A percentile compares a stretch with the other conserved stretches of the same genome.
phyloP scores from a whole-genome alignment of 2,888 invertebrate genomes.

The Xanthorhoe designata region DNA sequence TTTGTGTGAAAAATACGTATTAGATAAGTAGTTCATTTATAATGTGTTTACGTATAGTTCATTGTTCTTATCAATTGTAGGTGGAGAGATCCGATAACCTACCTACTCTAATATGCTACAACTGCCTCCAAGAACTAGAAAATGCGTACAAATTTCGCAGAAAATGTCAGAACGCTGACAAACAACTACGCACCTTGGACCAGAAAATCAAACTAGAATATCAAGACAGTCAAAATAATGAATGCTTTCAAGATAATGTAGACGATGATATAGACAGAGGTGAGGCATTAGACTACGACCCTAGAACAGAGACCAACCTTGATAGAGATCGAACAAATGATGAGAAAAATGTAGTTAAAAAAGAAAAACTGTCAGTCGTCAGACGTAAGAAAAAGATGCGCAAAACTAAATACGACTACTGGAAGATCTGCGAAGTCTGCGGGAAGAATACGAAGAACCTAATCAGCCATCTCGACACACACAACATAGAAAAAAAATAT shows the following conservation, averaged over 20 bases:
- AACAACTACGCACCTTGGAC: slow-evolving; percentile 55
- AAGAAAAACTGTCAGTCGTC: slow-evolving; percentile 35
- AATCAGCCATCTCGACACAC: slow-evolving; percentile 74
- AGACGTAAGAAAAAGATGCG: slow-evolving; percentile 56
- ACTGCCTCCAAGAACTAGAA: slow-evolving; percentile 72
- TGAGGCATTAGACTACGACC: not conserved
- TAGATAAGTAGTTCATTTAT: not conserved
- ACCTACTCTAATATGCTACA: slow-evolving; percentile 72
- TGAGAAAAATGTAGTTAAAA: slow-evolving; percentile 31
- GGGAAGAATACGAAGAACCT: slow-evolving; percentile 77
- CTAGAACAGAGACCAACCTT: not conserved
- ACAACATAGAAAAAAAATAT: slow-evolving; percentile 70
- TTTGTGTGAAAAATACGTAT: not conserved
- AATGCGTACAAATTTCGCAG: slow-evolving; percentile 77
- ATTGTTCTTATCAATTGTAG: slow-evolving; percentile 55
- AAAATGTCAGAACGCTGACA: slow-evolving; percentile 76
- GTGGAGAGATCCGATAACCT: slow-evolving; percentile 70
- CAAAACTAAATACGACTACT: slow-evolving; percentile 70
- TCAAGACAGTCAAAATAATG: slow-evolving; percentile 46
- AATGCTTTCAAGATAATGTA: slow-evolving; percentile 35
- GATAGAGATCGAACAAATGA: slow-evolving; percentile 10
- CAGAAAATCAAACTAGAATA: slow-evolving; percentile 65
- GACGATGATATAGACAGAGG: slow-evolving; percentile 46
- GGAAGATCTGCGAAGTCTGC: slow-evolving; percentile 80
- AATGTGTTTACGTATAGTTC: slow-evolving; percentile 2